Conservation (phyloP, 2,113 vertebrate species). For the Channa argus region DNA sequence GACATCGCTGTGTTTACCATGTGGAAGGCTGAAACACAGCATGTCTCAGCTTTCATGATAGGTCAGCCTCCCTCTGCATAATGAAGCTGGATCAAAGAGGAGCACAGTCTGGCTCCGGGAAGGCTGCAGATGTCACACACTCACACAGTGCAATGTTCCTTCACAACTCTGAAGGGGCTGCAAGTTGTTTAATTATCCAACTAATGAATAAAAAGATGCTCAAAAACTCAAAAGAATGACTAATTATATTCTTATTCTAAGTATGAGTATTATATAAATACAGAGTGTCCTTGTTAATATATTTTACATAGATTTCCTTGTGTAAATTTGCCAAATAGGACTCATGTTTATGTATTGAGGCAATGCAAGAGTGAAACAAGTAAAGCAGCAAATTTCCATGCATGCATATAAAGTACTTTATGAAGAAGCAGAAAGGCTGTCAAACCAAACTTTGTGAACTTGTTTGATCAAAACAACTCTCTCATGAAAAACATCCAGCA, state of each 20-base stretch:
- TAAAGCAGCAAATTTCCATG: constrained; percentile 20
- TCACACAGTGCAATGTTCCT: constrained; percentile 10
- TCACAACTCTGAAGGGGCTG: constrained; percentile 23
- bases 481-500: too few relatives aligned
- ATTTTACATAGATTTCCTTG: neutral
- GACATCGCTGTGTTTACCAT: constrained; percentile 52
- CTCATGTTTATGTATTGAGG: constrained; percentile 51
- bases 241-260: too few relatives aligned
- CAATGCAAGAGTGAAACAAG: constrained; percentile 26
- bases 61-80: constrained; percentile 58
- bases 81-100: constrained; percentile 71
- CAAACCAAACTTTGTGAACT: neutral
- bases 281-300: neutral
- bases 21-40: constrained; percentile 47
- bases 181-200: constrained; percentile 12
- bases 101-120: constrained; percentile 45
- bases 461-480: too few relatives aligned
- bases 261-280: too few relatives aligned
- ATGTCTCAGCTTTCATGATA: constrained; percentile 58
- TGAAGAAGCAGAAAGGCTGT: neutral
- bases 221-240: too few relatives aligned
- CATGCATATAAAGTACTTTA: neutral
- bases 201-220: constrained; percentile 16
- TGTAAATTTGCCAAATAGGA: neutral
- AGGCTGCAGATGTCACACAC: constrained; percentile 62